Percentiles rank a stretch among this genome's conserved stretches.
Evolutionary conservation across 2,113 vertebrate species (phyloP).

Genomic region (human (Homo sapiens)): DNA sequence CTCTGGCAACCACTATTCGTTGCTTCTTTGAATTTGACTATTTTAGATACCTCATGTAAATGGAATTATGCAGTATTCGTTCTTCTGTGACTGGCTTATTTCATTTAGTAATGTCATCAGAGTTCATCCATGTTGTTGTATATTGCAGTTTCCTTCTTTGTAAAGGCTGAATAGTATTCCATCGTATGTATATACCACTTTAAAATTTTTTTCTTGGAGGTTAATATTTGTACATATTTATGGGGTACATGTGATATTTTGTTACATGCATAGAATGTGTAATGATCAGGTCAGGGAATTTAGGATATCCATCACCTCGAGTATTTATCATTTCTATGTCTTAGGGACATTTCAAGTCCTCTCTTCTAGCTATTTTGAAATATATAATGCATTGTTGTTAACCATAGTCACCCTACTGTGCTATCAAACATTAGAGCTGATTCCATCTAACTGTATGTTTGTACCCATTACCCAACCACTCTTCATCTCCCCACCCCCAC

Average conservation of each 20-base stretch:
- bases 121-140: not conserved
- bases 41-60: not conserved
- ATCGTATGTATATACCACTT: not conserved
- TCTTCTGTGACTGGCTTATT: not conserved
- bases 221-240: not conserved
- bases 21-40: not conserved
- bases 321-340: not conserved
- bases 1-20: not conserved
- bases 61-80: not conserved
- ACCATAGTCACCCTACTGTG: not conserved
- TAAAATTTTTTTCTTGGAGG: not conserved
- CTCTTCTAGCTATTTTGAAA: not conserved
- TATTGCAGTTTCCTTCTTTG: not conserved
- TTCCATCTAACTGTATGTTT: not conserved
- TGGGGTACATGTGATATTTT: not conserved
- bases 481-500: not conserved
- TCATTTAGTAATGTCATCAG: not conserved
- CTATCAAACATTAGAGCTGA: not conserved
- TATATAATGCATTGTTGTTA: not conserved
- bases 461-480: not conserved
- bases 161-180: not conserved
- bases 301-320: not conserved
- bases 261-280: not conserved
- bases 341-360: not conserved
- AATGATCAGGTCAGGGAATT: not conserved